A percentile compares a stretch with the other conserved stretches of the same genome.
Conservation (phyloP, 2,113 vertebrate species). For the Melospiza georgiana region DNA sequence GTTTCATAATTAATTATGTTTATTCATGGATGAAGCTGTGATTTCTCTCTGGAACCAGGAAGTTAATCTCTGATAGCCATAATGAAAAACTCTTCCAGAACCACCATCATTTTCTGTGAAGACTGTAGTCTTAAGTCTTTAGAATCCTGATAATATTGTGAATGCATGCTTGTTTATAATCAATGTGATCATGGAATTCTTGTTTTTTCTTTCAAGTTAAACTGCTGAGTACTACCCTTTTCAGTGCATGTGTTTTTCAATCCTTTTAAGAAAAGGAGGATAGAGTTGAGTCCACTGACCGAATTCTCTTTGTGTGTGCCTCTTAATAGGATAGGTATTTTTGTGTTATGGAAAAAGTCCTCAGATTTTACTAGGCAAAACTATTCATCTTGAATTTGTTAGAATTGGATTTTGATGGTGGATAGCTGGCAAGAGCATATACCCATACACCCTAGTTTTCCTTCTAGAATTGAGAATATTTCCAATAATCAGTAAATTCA, state of each 20-base stretch:
- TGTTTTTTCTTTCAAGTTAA: neutral
- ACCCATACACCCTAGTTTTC: neutral
- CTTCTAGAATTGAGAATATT: neutral
- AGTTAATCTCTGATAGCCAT: neutral
- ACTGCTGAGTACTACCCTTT: neutral
- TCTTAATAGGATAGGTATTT: neutral
- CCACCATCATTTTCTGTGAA: neutral
- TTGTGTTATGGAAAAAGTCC: neutral
- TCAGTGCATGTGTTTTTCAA: neutral
- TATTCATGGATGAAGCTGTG: neutral
- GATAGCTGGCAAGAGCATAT: neutral
- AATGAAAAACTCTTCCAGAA: neutral
- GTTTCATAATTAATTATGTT: slow-evolving; percentile 37
- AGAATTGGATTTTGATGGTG: neutral
- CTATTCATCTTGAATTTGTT: neutral
- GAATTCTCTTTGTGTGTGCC: neutral
- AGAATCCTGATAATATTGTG: neutral
- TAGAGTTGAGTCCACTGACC: neutral
- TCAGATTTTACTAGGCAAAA: neutral
- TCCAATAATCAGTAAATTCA: neutral
- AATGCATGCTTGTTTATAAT: neutral
- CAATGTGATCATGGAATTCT: neutral
- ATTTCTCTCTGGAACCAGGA: neutral
- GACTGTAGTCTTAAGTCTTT: neutral
- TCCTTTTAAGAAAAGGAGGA: neutral